A percentile compares a stretch with the other conserved stretches of the same genome.
phyloP scores from a whole-genome alignment of 2,113 vertebrate genomes.

The Riparia riparia region DNA sequence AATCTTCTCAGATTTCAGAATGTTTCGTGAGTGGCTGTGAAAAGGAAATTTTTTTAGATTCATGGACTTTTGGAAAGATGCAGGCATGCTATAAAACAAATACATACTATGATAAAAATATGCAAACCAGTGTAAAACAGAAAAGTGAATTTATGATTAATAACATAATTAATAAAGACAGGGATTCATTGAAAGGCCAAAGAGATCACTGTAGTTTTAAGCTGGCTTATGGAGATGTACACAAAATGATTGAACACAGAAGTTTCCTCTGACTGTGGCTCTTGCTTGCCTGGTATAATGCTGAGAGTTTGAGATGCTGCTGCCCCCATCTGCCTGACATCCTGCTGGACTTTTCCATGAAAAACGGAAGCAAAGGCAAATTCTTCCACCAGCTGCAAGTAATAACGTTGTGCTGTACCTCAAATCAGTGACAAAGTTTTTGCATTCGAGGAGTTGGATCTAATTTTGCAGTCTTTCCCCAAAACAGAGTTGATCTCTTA shows the following conservation, averaged over 20 bases:
- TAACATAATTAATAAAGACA: not conserved
- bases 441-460: not conserved
- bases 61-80: not conserved
- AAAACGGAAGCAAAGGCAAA: not conserved
- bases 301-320: not conserved
- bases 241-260: not conserved
- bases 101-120: not conserved
- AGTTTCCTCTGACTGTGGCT: not conserved
- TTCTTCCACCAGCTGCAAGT: not conserved
- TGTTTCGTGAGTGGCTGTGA: not conserved
- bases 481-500: not conserved
- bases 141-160: not conserved
- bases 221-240: accelerated
- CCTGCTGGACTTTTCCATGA: not conserved
- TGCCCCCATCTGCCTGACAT: constrained; percentile 24
- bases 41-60: not conserved
- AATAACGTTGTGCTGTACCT: not conserved
- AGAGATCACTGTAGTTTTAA: not conserved
- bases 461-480: not conserved
- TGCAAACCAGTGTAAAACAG: not conserved
- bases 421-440: not conserved
- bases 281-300: not conserved
- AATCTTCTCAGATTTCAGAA: not conserved
- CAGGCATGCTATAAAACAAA: not conserved
- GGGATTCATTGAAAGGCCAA: not conserved